Percentiles rank a stretch among this genome's conserved stretches.
phyloP scores from a whole-genome alignment of 2,888 invertebrate species.

The Cylindroiulus punctatus region DNA sequence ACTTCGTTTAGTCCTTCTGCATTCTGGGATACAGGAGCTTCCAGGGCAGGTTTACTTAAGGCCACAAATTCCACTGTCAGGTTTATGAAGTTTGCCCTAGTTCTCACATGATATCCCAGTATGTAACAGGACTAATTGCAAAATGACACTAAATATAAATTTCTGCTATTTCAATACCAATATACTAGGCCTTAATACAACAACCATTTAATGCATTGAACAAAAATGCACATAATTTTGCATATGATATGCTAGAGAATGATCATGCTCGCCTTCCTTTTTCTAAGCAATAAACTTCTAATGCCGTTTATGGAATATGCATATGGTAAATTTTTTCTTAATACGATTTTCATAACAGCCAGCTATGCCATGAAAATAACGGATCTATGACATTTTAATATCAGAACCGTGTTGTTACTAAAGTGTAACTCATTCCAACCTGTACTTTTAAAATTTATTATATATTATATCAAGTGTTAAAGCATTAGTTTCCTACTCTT shows the following conservation, averaged over 20 bases:
- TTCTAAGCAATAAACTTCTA: background rate
- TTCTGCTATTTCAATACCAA: too few relatives aligned
- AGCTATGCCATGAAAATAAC: background rate
- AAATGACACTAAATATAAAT: too few relatives aligned
- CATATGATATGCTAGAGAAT: background rate
- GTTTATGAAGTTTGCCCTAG: too few relatives aligned
- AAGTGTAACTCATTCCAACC: slow-evolving; percentile 16
- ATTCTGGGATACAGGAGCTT: too few relatives aligned
- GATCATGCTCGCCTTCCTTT: slow-evolving; percentile 13
- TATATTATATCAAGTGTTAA: background rate
- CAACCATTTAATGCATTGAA: background rate
- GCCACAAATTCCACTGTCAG: too few relatives aligned
- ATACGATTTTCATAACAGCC: background rate
- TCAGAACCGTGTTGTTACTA: slow-evolving; percentile 1
- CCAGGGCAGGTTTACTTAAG: too few relatives aligned
- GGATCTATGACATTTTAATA: background rate
- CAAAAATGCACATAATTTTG: background rate
- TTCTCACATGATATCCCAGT: too few relatives aligned
- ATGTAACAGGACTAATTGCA: too few relatives aligned
- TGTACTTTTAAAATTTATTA: slow-evolving; percentile 12
- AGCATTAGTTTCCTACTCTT: slow-evolving; percentile 22
- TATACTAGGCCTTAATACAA: too few relatives aligned
- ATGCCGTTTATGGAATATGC: background rate
- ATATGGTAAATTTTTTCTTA: background rate
- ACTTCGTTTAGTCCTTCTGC: too few relatives aligned